A percentile compares a stretch with the other conserved stretches of the same genome.
These are phyloP conservation scores for Hippocampus comes DNA, from an alignment of 2,113 vertebrate genomes.

Conservation along the genomic window DNA sequence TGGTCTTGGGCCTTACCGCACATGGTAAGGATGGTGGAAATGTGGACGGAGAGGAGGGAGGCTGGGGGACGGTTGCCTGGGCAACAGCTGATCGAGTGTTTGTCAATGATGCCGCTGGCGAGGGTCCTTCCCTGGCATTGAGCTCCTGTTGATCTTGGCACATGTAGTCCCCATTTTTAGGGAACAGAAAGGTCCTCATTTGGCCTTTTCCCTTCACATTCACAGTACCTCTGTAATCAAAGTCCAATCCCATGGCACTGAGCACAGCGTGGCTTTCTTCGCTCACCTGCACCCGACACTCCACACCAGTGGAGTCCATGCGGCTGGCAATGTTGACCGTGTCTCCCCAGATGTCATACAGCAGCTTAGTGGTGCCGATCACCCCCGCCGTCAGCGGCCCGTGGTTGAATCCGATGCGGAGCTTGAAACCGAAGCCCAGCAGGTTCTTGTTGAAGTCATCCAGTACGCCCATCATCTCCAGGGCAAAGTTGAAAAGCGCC, in stretches of 20 bases:
- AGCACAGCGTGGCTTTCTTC: constrained; percentile 92
- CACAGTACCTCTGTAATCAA: constrained; percentile 96
- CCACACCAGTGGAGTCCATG: constrained; percentile 96
- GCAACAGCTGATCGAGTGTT: constrained; percentile 69
- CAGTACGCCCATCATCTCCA: constrained; percentile 97
- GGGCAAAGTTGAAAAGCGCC: constrained; percentile 93
- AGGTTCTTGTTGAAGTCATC: constrained; percentile 99
- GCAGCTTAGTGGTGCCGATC: constrained; percentile 95
- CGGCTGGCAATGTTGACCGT: constrained; percentile 98
- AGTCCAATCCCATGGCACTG: constrained; percentile 89
- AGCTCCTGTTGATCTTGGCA: constrained; percentile 80
- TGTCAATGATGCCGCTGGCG: constrained; percentile 73
- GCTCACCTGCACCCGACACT: constrained; percentile 96
- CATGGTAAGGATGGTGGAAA: constrained; percentile 27
- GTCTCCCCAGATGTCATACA: constrained; percentile 99
- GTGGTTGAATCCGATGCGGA: constrained; percentile 94
- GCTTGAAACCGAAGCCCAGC: constrained; percentile 96
- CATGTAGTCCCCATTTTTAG: constrained; percentile 79
- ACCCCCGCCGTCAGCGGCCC: constrained; percentile 94
- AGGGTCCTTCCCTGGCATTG: constrained; percentile 77
- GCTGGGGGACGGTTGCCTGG: constrained; percentile 17
- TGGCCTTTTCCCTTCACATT: constrained; percentile 98
- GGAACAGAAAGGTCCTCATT: constrained; percentile 98
- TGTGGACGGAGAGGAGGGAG: constrained; percentile 26
- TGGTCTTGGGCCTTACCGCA: constrained; percentile 26